A percentile compares a stretch with the other conserved stretches of the same genome.
These are phyloP conservation scores for Bursaphelenchus mucronatus DNA, from an alignment of 1,140 invertebrate species.

Conservation along the genomic window DNA sequence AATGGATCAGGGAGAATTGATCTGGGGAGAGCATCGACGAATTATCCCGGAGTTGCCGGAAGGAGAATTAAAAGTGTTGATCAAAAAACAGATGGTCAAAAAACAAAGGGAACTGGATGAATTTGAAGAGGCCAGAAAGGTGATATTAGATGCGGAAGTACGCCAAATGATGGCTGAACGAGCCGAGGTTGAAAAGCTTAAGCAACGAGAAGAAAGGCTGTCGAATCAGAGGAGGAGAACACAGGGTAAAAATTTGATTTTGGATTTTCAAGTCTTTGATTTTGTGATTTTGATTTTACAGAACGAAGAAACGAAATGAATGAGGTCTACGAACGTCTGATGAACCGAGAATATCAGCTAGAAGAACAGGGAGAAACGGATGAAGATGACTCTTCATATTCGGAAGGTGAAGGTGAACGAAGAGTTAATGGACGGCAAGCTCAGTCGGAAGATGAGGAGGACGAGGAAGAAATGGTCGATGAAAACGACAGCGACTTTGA, in stretches of 20 bases:
- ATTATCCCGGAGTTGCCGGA: neutral
- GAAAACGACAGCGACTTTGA: constrained; percentile 1
- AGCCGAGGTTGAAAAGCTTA: neutral
- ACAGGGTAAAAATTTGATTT: neutral
- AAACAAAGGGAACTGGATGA: constrained; percentile 5
- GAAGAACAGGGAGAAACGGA: no score
- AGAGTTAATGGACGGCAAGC: no score
- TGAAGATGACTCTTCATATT: no score
- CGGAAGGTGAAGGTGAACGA: no score
- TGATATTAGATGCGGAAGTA: neutral
- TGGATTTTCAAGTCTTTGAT: neutral
- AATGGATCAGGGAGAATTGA: neutral
- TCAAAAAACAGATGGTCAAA: neutral
- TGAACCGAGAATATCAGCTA: no score
- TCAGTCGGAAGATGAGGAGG: constrained; percentile 13
- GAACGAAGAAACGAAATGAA: no score
- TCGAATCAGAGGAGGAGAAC: constrained; percentile 4
- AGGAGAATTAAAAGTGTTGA: neutral
- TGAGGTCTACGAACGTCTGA: no score
- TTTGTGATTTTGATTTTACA: neutral
- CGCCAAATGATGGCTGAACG: neutral
- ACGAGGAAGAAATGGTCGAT: neutral
- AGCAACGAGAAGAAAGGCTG: neutral
- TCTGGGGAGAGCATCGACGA: neutral
- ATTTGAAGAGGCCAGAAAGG: neutral